phyloP scores from a whole-genome alignment of 2,797 vertebrate genomes.

The Sarcophilus harrisii region DNA sequence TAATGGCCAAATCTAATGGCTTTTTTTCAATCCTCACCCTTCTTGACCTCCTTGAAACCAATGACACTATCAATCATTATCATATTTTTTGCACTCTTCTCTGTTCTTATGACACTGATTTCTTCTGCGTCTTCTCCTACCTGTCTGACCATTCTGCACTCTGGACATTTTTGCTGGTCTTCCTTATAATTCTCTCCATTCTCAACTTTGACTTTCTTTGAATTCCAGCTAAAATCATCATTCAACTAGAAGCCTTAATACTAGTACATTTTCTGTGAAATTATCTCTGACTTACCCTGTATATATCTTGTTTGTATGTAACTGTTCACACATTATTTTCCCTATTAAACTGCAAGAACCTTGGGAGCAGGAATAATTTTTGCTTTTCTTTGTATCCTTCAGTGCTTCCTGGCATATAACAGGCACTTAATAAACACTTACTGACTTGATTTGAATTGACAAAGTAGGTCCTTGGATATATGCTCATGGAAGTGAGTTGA shows the following conservation, averaged over 20 bases:
- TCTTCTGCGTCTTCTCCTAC: not conserved
- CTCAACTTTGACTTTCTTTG: not conserved
- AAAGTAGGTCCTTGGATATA: not conserved
- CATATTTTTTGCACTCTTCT: not conserved
- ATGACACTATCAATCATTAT: not conserved
- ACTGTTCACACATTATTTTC: not conserved
- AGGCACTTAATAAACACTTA: not conserved
- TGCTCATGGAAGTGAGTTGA: not conserved
- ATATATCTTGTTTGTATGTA: not conserved
- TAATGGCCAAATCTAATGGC: not conserved
- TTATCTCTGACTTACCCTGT: not conserved
- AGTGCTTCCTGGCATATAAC: not conserved
- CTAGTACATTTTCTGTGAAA: not conserved
- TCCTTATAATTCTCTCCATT: not conserved
- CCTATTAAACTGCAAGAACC: not conserved
- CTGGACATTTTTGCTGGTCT: not conserved
- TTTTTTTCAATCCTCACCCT: not conserved
- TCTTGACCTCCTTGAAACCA: not conserved
- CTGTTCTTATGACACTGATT: not conserved
- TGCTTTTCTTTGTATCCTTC: not conserved
- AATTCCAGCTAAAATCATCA: not conserved
- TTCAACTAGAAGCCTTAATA: not conserved
- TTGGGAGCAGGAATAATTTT: not conserved
- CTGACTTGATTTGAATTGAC: not conserved
- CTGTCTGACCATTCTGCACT: not conserved